Conservation (phyloP, 2,888 invertebrate genomes). For the Pterostichus niger region DNA sequence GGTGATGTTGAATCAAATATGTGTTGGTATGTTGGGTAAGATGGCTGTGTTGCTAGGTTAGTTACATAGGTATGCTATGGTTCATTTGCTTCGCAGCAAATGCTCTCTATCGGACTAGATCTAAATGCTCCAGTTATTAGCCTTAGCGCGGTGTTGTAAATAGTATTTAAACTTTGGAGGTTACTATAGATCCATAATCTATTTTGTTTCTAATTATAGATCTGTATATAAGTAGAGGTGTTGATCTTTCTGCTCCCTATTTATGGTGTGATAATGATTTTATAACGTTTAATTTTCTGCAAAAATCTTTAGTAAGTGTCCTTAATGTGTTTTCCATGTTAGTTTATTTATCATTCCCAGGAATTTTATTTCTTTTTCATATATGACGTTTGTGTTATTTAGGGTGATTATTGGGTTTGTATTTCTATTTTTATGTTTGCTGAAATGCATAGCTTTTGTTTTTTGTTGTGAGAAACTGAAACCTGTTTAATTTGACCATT, state of each 20-base stretch:
- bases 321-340: too few relatives aligned
- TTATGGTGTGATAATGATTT: too few relatives aligned
- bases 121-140: neutral
- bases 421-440: too few relatives aligned
- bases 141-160: neutral
- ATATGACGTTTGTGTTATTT: too few relatives aligned
- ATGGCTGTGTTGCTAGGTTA: neutral
- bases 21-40: neutral
- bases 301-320: too few relatives aligned
- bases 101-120: constrained; percentile 26
- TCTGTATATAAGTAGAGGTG: neutral
- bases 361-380: too few relatives aligned
- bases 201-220: neutral
- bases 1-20: too few relatives aligned
- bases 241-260: constrained; percentile 4
- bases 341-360: too few relatives aligned
- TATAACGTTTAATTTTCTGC: neutral
- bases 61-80: neutral
- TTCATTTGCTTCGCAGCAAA: constrained; percentile 19
- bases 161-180: neutral
- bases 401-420: too few relatives aligned
- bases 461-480: neutral
- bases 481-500: constrained; percentile 16
- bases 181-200: neutral
- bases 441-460: too few relatives aligned